phyloP scores from a whole-genome alignment of 2,113 vertebrate species.

The Polypterus bichir region DNA sequence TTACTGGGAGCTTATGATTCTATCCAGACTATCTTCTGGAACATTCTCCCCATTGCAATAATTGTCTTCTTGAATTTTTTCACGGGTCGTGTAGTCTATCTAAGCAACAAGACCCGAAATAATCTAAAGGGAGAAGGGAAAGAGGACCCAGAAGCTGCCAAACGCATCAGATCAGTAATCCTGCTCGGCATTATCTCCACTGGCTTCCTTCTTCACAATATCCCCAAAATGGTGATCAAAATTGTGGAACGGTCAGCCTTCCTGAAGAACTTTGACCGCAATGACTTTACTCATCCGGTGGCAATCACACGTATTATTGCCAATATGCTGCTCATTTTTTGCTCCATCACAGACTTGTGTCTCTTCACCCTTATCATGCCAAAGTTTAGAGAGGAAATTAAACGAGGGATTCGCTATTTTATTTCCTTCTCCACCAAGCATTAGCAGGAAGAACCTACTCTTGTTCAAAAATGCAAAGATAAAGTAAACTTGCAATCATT shows the following conservation, averaged over 20 bases:
- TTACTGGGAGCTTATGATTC: conserved; percentile 13
- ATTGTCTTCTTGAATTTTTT: conserved; percentile 16
- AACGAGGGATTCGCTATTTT: background rate
- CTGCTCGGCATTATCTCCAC: conserved; percentile 13
- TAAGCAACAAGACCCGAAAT: conserved; percentile 6
- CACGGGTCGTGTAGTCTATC: conserved; percentile 9
- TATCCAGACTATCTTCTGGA: conserved; percentile 14
- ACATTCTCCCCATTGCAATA: conserved; percentile 7
- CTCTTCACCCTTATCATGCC: conserved; percentile 17
- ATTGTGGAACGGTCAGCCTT: conserved; percentile 13
- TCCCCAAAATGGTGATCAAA: conserved; percentile 18
- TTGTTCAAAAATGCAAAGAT: no score
- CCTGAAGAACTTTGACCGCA: conserved; percentile 8
- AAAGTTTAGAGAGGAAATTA: conserved; percentile 17
- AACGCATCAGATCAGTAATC: conserved; percentile 18
- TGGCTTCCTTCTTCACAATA: conserved; percentile 13
- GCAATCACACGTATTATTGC: conserved; percentile 11
- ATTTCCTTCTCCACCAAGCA: background rate
- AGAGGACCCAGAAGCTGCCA: conserved; percentile 9
- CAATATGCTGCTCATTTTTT: conserved; percentile 17
- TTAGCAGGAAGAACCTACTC: no score
- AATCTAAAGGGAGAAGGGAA: conserved; percentile 10
- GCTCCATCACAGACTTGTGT: conserved; percentile 16
- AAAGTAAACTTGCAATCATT: no score
- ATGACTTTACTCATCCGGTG: conserved; percentile 12